Evolutionary conservation across 2,797 vertebrate species (phyloP), one percentile per base, ranked within the genome.

Genomic region (Eulemur mongoz): DNA sequence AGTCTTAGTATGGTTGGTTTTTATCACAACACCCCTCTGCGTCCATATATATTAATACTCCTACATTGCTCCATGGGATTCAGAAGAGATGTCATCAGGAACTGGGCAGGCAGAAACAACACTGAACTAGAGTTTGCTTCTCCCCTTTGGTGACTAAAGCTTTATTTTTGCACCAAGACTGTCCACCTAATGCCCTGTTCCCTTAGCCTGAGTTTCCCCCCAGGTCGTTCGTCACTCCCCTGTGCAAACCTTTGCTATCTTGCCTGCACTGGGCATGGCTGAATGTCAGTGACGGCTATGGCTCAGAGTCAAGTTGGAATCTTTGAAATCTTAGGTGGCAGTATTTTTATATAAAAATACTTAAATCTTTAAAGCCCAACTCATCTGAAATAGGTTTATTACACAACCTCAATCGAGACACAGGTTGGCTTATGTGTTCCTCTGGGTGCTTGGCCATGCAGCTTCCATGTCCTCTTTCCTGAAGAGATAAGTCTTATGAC

Each of bases 321-420:
- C 43, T 86, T 65, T 54, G 72, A 69, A 63, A 70, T n/a, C 35
- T 80, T 83, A 75, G 63, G 40, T 59, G 48, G 38, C 12, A 67
- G 69, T 38, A 18, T 88, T 94, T 94, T 92, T 59, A 67, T 78
- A 35, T 78, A 80, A 93, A 65, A 65, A 18, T 65, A 65, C 50
- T 57, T 80, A 10, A 70, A 38, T 91, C 43, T 52, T 92, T 94
- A 80, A 94, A 76, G 50, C 25, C 32, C 61, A 94, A 38, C 93
- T 91, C 48, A 63, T 76, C 61, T 87, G 79, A 94, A 93, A 87
- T 25, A 84, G 43, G 43, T 40, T 93, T 76, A 89, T 89, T 59
- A 69, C 5, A n/a, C 50, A 83, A 63, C 40, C 50, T 59, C 75
- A 57, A 14, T 48, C 17, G 52, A 89, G 91, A 54, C 18, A 69